Evolutionary conservation across 2,113 vertebrate genomes (phyloP).

Genomic region (Thryonomys swinderianus): DNA sequence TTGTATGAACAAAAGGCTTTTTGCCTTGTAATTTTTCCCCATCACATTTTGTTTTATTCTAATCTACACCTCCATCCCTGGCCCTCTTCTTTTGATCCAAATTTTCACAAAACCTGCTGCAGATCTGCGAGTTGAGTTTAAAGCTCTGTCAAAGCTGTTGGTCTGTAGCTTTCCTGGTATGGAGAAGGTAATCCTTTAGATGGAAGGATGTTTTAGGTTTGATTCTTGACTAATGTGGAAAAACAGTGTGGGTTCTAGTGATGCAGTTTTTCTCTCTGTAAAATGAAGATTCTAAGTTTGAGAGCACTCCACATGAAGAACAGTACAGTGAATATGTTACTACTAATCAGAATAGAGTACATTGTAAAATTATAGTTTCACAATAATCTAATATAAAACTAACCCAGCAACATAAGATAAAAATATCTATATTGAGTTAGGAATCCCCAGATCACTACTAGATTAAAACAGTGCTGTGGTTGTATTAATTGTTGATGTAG

Average conservation of each 20-base stretch:
- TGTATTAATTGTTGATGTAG: neutral
- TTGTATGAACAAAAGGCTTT: constrained; percentile 75
- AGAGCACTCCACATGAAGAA: neutral
- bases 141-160: constrained; percentile 27
- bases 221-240: constrained; percentile 35
- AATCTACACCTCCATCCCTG: constrained; percentile 46
- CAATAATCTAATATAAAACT: neutral
- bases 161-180: neutral
- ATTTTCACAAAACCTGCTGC: neutral
- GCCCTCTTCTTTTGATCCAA: constrained; percentile 14
- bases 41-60: constrained; percentile 77
- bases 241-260: neutral
- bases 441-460: neutral
- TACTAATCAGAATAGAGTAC: neutral
- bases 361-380: neutral
- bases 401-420: neutral
- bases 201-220: neutral
- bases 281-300: neutral
- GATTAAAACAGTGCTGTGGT: neutral
- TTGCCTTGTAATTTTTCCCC: constrained; percentile 64
- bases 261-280: neutral
- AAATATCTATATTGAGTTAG: neutral
- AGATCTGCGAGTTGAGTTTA: constrained; percentile 49
- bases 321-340: neutral
- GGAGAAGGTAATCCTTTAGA: neutral